Evolutionary conservation across 2,888 invertebrate genomes (phyloP).

Genomic region (Pheosia tremula): DNA sequence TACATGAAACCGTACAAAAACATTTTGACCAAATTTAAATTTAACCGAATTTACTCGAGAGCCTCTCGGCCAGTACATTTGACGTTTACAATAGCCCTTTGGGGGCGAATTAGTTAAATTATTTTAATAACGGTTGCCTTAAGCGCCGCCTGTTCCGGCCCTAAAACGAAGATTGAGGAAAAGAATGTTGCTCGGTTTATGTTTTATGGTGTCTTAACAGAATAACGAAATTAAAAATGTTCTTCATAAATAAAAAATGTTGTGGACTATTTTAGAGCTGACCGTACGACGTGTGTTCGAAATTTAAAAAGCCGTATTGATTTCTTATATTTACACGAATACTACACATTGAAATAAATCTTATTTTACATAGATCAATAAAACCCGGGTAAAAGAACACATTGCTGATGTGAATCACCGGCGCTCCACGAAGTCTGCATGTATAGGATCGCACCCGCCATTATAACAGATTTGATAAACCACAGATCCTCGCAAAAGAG

Average conservation of each 20-base stretch:
- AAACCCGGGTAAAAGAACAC: too few species aligned
- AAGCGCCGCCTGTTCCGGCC: neutral
- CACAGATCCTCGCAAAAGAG: too few species aligned
- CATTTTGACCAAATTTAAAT: constrained; percentile 2
- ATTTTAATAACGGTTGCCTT: neutral
- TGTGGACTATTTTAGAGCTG: too few species aligned
- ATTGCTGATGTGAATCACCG: too few species aligned
- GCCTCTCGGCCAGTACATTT: constrained; percentile 1
- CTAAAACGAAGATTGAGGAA: neutral
- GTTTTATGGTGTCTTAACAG: neutral
- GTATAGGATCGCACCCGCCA: too few species aligned
- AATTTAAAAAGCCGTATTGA: too few species aligned
- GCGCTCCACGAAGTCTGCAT: too few species aligned
- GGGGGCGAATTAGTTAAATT: neutral
- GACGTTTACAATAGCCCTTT: neutral
- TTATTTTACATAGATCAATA: too few species aligned
- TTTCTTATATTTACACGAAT: too few species aligned
- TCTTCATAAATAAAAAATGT: neutral
- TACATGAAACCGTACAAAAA: neutral
- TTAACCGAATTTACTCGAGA: constrained; percentile 2
- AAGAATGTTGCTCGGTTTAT: neutral
- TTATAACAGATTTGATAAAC: too few species aligned
- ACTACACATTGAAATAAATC: too few species aligned
- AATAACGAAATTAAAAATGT: neutral
- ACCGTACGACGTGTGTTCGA: too few species aligned